These are phyloP conservation scores for Euwallacea fornicatus DNA, from an alignment of 1,140 invertebrate species.

Conservation along the genomic window DNA sequence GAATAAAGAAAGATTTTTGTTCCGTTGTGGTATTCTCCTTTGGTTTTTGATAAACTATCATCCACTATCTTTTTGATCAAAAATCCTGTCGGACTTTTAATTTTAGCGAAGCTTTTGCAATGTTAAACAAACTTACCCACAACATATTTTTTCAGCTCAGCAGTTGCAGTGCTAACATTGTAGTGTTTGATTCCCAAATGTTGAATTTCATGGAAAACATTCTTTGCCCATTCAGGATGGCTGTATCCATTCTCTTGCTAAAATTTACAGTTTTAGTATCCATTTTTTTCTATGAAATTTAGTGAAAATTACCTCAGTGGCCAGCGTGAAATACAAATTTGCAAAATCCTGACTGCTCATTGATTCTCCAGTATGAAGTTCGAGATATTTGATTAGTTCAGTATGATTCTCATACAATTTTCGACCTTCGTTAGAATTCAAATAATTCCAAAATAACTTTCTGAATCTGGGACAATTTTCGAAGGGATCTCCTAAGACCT, in stretches of 20 bases:
- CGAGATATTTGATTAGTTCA: constrained; percentile 25
- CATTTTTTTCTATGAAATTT: neutral
- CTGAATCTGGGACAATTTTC: constrained; percentile 38
- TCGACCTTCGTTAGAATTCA: constrained; percentile 37
- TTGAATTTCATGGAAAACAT: constrained; percentile 59
- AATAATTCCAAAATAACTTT: constrained; percentile 29
- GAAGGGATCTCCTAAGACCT: constrained; percentile 40
- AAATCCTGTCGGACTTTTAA: constrained; percentile 45
- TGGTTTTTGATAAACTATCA: constrained; percentile 59
- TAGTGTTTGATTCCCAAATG: constrained; percentile 39
- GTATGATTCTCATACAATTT: constrained; percentile 36
- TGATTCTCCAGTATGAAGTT: constrained; percentile 26
- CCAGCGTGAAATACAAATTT: constrained; percentile 39
- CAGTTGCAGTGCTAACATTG: constrained; percentile 31
- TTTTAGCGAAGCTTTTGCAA: neutral
- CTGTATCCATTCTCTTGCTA: constrained; percentile 59
- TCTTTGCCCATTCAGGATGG: constrained; percentile 62
- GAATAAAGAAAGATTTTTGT: constrained; percentile 69
- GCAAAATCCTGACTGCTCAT: constrained; percentile 34
- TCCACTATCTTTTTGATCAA: constrained; percentile 64
- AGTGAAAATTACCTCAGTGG: constrained; percentile 34
- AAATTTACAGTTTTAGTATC: constrained; percentile 5
- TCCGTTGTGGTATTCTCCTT: constrained; percentile 53
- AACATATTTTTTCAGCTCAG: constrained; percentile 52
- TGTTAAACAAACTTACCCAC: constrained; percentile 47